Conservation (phyloP, 2,888 invertebrate species). For the Dioctria linearis region DNA sequence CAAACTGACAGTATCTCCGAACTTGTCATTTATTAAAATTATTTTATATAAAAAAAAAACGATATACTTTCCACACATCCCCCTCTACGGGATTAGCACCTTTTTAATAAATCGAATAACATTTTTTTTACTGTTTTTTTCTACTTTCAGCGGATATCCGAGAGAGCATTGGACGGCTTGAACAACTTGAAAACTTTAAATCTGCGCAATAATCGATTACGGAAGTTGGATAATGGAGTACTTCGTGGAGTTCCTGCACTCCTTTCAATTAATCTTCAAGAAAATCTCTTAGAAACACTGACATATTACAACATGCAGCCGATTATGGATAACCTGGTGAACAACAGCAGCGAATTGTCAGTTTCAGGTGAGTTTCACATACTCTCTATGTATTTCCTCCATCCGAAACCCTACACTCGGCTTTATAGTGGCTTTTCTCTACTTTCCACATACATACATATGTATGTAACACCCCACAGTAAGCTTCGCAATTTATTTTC, state of each 20-base stretch:
- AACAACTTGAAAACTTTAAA: slow-evolving; percentile 80
- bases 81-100: no score
- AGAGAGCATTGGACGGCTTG: slow-evolving; percentile 84
- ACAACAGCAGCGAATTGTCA: slow-evolving; percentile 81
- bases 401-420: no score
- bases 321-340: slow-evolving; percentile 84
- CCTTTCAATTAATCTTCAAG: slow-evolving; percentile 82
- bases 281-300: slow-evolving; percentile 83
- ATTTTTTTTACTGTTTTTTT: neutral
- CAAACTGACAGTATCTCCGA: no score
- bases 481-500: slow-evolving; percentile 16
- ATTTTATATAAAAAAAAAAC: no score
- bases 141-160: slow-evolving; percentile 76
- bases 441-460: no score
- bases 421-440: no score
- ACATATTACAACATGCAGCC: slow-evolving; percentile 84
- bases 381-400: neutral
- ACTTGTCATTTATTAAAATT: no score
- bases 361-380: slow-evolving; percentile 78
- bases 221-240: slow-evolving; percentile 79
- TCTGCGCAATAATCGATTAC: slow-evolving; percentile 84
- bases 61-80: no score
- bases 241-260: slow-evolving; percentile 82
- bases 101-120: slow-evolving; percentile 38
- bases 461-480: neutral